Evolutionary conservation across 2,113 vertebrate genomes (phyloP), one percentile per base, ranked within the genome.

Genomic region (Epinephelus fuscoguttatus): DNA sequence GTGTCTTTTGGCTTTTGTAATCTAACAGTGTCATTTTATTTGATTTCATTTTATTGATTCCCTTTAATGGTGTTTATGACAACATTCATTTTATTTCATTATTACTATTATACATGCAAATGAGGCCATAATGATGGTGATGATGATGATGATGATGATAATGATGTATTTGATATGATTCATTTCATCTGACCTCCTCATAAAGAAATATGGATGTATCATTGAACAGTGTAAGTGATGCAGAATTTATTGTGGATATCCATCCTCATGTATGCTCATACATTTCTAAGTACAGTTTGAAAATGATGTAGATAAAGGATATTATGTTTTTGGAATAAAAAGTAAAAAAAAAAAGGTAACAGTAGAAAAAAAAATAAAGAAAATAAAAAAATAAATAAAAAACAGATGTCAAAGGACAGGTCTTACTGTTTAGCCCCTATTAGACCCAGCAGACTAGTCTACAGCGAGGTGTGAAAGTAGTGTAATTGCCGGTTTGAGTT

Each of bases 391-490:
- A 30, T 5, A 30, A 30, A 30, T 30, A 45, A 8, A 17, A 14
- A 45, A 2, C 18, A 50, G 23, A 50, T 45, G 45, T 55, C 47
- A 56, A 63, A 53, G n/a, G 50, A 74, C 61, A 78, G 70, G 70
- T 64, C 66, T 0, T 27, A 47, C 64, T 85, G 74, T 85, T 90
- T 68, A 80, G 75, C 33, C 73, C 77, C 71, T 75, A 33, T 78
- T 89, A 90, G 61, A 70, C 67, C 47, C 75, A 30, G 37, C 78
- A 75, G 83, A 82, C 53, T 70, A 64, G 73, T 70, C 75, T 78
- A 67, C 72, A 81, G 49, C 47, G 81, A 85, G 88, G 66, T 91
- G 86, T 84, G 82, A 89, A 84, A 80, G 18, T 40, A 19, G 49
- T 84, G 78, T 77, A 74, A 84, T 85, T 82, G 56, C 61, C 19